Conservation (phyloP, 2,797 vertebrate species). For the Taenioides sp. region DNA sequence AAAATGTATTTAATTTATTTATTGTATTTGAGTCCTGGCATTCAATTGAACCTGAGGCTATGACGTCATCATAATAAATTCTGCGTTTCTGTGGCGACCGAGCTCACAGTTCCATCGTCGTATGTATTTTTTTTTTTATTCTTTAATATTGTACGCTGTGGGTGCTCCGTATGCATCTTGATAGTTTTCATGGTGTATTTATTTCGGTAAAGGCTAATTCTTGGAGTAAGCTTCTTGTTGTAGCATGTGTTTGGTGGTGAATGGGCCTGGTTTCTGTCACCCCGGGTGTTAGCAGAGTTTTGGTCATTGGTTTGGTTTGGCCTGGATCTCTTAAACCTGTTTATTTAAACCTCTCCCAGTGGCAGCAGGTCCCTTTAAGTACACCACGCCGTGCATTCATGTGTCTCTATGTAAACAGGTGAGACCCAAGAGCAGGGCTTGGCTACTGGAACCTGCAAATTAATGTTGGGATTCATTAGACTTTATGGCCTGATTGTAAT, state of each 20-base stretch:
- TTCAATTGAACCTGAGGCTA: too few relatives aligned
- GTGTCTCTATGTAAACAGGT: constrained; percentile 18
- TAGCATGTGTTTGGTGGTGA: constrained; percentile 45
- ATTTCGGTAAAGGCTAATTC: background rate
- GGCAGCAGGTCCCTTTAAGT: constrained; percentile 27
- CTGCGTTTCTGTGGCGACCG: too few relatives aligned
- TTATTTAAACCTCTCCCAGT: constrained; percentile 65
- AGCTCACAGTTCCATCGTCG: too few relatives aligned
- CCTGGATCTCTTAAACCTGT: constrained; percentile 48
- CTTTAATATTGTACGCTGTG: too few relatives aligned
- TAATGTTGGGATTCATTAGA: background rate
- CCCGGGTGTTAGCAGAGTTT: constrained; percentile 58
- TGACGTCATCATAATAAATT: too few relatives aligned
- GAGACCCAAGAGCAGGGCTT: background rate
- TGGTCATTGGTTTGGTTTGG: constrained; percentile 70
- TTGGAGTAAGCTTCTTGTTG: background rate
- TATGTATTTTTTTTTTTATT: too few relatives aligned
- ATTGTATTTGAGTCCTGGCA: too few relatives aligned
- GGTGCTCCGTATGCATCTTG: too few relatives aligned
- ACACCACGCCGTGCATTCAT: constrained; percentile 4
- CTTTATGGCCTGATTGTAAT: constrained; percentile 21
- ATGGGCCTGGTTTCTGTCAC: constrained; percentile 35
- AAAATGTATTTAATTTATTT: too few relatives aligned
- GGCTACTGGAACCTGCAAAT: background rate
- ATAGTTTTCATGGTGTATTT: background rate